Conservation (phyloP, 2,113 vertebrate genomes). For the Rhineura floridana region DNA sequence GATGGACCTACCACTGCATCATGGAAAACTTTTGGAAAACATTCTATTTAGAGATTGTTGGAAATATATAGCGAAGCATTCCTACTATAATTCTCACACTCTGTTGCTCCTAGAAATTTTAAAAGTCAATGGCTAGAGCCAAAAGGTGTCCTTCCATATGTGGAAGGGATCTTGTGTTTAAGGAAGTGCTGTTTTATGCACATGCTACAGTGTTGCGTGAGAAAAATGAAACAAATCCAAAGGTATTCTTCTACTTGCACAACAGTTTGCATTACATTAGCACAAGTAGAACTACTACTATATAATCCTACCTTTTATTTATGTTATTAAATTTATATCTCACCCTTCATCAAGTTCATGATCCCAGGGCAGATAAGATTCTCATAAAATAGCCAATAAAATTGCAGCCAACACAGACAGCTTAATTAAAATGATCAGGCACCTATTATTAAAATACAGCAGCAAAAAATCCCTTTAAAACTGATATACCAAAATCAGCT, state of each 20-base stretch:
- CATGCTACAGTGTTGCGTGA: neutral
- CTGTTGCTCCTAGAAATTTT: slow-evolving; percentile 14
- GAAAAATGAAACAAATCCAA: neutral
- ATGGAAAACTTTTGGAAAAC: slow-evolving; percentile 40
- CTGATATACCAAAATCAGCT: no score
- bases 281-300: neutral
- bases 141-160: neutral
- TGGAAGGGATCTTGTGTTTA: neutral
- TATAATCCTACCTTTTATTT: no score
- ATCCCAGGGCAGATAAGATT: no score
- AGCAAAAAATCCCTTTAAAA: no score
- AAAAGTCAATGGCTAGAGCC: neutral
- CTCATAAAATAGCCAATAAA: no score
- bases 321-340: no score
- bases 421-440: no score
- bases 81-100: slow-evolving; percentile 26
- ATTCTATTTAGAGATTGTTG: slow-evolving; percentile 7
- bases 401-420: no score
- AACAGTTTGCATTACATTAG: neutral
- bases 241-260: neutral
- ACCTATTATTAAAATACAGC: no score
- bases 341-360: no score
- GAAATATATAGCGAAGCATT: slow-evolving; percentile 26
- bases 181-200: no score
- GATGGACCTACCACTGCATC: neutral